Conservation (phyloP, 2,113 vertebrate species). For the Henicopernis longicauda region DNA sequence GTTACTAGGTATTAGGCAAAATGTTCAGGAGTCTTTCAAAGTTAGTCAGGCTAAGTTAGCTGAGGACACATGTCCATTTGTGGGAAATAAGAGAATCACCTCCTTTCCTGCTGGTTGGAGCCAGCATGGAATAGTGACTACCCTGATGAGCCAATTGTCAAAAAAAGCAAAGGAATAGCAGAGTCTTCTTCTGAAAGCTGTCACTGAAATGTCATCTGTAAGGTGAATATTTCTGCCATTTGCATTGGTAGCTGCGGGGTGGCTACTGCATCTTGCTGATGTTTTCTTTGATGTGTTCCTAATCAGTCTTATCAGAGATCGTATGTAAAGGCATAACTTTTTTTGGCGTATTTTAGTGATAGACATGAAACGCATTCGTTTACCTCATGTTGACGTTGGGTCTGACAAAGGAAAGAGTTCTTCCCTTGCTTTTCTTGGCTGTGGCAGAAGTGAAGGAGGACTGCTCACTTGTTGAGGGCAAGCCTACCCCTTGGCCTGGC, state of each 20-base stretch:
- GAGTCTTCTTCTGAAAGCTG: neutral
- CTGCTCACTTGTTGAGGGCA: neutral
- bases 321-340: neutral
- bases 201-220: neutral
- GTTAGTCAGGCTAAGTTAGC: neutral
- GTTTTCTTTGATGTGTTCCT: neutral
- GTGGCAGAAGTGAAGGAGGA: neutral
- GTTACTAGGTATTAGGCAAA: neutral
- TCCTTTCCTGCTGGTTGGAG: neutral
- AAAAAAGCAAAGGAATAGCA: neutral
- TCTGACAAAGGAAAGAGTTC: neutral
- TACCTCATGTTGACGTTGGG: neutral
- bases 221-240: neutral
- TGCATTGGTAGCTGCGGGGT: neutral
- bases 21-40: neutral
- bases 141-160: neutral
- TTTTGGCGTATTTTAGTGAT: neutral
- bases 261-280: neutral
- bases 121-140: neutral
- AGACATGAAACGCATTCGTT: neutral
- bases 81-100: neutral
- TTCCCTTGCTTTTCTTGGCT: neutral
- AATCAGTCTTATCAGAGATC: neutral
- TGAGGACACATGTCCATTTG: neutral
- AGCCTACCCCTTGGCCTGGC: neutral